Percentiles rank a stretch among this genome's conserved stretches.
phyloP scores from a whole-genome alignment of 1,140 invertebrate species.

The Hormaphis cornu region DNA sequence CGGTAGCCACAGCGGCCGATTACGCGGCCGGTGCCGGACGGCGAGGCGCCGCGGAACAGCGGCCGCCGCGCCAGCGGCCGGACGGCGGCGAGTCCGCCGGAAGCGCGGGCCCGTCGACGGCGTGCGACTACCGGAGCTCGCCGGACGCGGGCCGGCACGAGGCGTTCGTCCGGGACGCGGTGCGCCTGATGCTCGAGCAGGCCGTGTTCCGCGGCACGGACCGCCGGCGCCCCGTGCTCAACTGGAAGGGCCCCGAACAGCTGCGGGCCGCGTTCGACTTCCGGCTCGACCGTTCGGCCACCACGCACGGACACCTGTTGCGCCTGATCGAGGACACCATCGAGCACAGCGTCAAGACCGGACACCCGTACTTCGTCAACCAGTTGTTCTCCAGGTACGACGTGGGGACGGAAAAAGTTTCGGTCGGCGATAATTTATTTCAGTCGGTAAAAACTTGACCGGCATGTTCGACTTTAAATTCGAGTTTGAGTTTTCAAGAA shows the following conservation, averaged over 20 bases:
- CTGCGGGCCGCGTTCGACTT: slow-evolving; percentile 58
- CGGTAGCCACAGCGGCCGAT: not conserved
- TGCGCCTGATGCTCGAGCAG: slow-evolving; percentile 60
- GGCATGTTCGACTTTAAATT: too few relatives aligned
- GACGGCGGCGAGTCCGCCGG: not conserved
- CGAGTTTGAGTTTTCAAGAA: too few relatives aligned
- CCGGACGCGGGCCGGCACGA: slow-evolving; percentile 54
- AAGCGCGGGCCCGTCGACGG: not conserved
- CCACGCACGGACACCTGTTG: slow-evolving; percentile 57
- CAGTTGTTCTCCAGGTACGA: slow-evolving; percentile 61
- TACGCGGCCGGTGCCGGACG: not conserved
- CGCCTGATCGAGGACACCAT: slow-evolving; percentile 57
- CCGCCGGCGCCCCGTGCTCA: slow-evolving; percentile 58
- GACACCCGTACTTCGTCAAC: slow-evolving; percentile 78
- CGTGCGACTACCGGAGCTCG: slow-evolving; percentile 41
- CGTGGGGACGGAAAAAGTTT: too few relatives aligned
- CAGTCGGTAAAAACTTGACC: too few relatives aligned
- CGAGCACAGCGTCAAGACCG: slow-evolving; percentile 74
- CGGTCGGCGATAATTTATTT: too few relatives aligned
- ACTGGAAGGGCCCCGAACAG: slow-evolving; percentile 61
- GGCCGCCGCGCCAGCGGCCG: not conserved
- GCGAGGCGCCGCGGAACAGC: not conserved
- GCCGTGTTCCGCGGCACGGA: slow-evolving; percentile 65
- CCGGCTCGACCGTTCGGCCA: slow-evolving; percentile 46
- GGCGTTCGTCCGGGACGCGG: slow-evolving; percentile 56